Evolutionary conservation across 2,888 invertebrate genomes (phyloP).

Genomic region (Heliconius charithonia): DNA sequence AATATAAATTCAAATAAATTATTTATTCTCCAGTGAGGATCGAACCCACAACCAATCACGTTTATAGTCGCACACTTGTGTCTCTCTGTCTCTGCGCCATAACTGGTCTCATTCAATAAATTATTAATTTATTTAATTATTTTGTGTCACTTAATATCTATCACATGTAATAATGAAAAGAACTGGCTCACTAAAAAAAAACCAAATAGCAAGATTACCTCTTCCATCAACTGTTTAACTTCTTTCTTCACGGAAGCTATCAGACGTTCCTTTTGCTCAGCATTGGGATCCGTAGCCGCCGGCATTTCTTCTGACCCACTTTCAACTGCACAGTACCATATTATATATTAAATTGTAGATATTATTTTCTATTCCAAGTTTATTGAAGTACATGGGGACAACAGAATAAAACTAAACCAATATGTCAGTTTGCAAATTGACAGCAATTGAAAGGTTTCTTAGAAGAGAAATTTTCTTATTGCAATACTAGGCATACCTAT

Average conservation of each 20-base stretch:
- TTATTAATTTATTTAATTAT: no score
- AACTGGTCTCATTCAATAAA: no score
- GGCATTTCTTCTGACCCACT: constrained; percentile 74
- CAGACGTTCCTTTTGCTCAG: constrained; percentile 89
- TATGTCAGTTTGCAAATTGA: constrained; percentile 19
- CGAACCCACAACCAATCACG: no score
- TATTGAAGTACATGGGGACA: not conserved
- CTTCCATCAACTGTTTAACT: constrained; percentile 98
- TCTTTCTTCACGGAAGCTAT: constrained; percentile 93
- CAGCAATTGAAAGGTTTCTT: constrained; percentile 22
- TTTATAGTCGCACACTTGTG: no score
- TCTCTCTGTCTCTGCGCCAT: no score
- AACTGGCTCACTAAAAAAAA: not conserved
- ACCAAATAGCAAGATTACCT: constrained; percentile 67
- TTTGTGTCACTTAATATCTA: not conserved
- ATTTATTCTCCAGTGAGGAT: no score
- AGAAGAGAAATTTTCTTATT: not conserved
- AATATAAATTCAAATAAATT: no score
- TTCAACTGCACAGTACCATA: constrained; percentile 58
- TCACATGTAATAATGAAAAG: not conserved
- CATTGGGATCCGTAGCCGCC: constrained; percentile 66
- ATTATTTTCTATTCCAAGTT: not conserved
- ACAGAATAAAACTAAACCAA: not conserved
- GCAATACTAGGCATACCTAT: not conserved
- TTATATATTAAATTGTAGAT: not conserved